Conservation (phyloP, 2,888 invertebrate genomes). For the Acanthopleura granulata region DNA sequence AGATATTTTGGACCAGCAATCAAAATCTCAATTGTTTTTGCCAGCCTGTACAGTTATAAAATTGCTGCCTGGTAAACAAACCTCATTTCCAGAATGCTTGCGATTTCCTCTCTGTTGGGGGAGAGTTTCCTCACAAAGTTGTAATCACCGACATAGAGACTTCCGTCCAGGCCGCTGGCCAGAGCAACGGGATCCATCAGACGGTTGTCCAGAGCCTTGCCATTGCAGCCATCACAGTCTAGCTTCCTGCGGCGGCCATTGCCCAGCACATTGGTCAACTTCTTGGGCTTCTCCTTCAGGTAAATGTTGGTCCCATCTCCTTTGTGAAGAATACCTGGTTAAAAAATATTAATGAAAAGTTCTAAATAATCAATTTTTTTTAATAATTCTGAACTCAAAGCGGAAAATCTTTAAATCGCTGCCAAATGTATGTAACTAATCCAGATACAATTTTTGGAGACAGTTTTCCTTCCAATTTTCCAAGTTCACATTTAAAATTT, state of each 20-base stretch:
- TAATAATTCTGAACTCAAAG: too few species aligned
- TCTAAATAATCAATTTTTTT: too few species aligned
- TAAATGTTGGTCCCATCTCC: constrained; percentile 97
- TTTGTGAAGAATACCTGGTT: constrained; percentile 90
- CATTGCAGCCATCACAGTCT: constrained; percentile 84
- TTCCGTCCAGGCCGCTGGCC: constrained; percentile 95
- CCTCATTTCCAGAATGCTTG: constrained; percentile 74
- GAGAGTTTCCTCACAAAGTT: constrained; percentile 76
- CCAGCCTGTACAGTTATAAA: too few species aligned
- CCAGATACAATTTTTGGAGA: neutral
- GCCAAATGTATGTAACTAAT: too few species aligned
- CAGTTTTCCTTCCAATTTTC: too few species aligned
- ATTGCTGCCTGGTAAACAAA: constrained; percentile 28
- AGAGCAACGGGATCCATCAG: constrained; percentile 93
- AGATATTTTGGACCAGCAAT: too few species aligned
- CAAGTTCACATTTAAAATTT: neutral
- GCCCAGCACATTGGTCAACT: constrained; percentile 79
- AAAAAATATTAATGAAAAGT: too few species aligned
- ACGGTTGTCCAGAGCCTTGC: constrained; percentile 72
- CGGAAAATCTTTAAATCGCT: too few species aligned
- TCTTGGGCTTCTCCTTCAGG: constrained; percentile 88
- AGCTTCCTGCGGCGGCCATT: constrained; percentile 80
- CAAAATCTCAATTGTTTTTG: too few species aligned
- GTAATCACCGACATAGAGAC: constrained; percentile 96
- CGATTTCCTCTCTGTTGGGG: constrained; percentile 70